Evolutionary conservation across 2,797 vertebrate species (phyloP), one percentile per base, ranked within the genome.

Genomic region (Gephyroberyx darwinii): DNA sequence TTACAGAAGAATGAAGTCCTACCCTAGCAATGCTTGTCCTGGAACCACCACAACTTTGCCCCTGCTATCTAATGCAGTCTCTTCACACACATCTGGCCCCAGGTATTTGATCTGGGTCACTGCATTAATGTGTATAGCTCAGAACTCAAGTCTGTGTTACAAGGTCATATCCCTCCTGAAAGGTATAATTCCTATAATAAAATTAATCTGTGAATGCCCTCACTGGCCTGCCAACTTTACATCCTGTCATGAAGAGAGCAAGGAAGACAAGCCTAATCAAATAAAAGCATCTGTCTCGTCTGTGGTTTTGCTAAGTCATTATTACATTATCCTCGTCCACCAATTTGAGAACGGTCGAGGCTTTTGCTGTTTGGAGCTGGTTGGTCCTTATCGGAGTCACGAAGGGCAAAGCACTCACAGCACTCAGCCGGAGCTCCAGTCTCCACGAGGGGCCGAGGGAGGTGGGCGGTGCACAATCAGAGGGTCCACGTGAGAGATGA

Each of bases 341-440:
- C 75, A 71, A 58, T 83, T 78, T 70, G 69, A 70, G 71, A 81
- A 67, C 65, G 68, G 76, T 66, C 43, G 53, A 66, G 60, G 76
- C 67, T 85, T 81, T 65, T 64, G 72, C 84, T 85, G 83, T 89
- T 90, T 89, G 56, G 54, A 88, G 26, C 26, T 26, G 26, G 2
- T 26, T 4, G 83, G 84, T 83, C 65, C 76, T 89, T 85, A 90
- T 91, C 78, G 71, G 81, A 80, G 83, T 78, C 65, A 66, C 41
- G 67, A 77, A 83, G 71, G 61, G 70, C 8, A 4, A 75, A 53
- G 56, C 65, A 71, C 71, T 78, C 47, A 7, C 53, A 70, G 71
- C 78, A 79, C 78, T 84, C 73, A 72, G 74, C 68, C n/a, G 51
- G 69, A 88, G 67, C 54, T 82, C 65, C 69, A 75, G 72, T 68